Conservation (phyloP, 2,113 vertebrate species). For the Colaptes auratus region DNA sequence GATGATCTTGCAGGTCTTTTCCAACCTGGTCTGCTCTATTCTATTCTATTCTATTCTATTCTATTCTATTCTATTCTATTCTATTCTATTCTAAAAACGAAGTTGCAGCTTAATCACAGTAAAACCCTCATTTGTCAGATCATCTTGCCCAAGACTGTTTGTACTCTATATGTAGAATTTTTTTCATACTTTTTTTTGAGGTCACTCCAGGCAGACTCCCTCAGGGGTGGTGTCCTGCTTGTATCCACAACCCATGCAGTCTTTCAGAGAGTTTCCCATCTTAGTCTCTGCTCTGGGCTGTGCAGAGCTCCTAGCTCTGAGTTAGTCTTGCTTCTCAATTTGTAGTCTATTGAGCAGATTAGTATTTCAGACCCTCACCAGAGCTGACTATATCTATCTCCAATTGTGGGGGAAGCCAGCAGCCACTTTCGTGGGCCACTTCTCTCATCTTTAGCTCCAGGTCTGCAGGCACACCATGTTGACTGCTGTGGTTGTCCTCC, state of each 20-base stretch:
- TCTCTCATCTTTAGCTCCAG: not conserved
- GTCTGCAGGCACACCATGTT: not conserved
- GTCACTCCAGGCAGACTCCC: not conserved
- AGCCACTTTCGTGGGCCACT: not conserved
- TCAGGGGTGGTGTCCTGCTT: not conserved
- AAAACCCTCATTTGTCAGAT: not conserved
- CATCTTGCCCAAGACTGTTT: not conserved
- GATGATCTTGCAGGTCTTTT: too few relatives aligned
- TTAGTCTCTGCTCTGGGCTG: not conserved
- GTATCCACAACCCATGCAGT: not conserved
- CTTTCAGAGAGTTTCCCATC: not conserved
- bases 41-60: too few relatives aligned
- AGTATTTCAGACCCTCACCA: not conserved
- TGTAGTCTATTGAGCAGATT: not conserved
- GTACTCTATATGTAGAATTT: not conserved
- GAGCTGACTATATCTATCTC: not conserved
- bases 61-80: too few relatives aligned
- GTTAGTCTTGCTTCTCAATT: not conserved
- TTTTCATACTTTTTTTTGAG: not conserved
- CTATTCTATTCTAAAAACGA: not conserved
- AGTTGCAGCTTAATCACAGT: not conserved
- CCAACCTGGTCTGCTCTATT: too few relatives aligned
- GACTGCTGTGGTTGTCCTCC: not conserved
- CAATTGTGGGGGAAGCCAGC: not conserved
- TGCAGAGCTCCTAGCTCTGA: not conserved